Conservation (phyloP, 2,888 invertebrate species). For the Thereva nobilitata region DNA sequence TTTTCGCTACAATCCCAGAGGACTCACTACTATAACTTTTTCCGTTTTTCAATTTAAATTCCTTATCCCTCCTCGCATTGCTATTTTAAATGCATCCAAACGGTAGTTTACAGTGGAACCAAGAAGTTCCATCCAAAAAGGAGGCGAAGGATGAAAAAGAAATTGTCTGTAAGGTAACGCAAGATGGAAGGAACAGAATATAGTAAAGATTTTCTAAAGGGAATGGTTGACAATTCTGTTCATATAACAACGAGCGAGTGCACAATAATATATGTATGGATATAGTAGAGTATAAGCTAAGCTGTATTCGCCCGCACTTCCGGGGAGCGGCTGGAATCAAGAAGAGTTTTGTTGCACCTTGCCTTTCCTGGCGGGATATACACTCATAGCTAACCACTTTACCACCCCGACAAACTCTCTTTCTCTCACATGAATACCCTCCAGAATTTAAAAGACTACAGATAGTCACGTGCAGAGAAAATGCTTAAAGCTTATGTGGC, state of each 20-base stretch:
- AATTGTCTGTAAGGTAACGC: background rate
- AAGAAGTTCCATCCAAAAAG: background rate
- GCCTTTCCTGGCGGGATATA: slow-evolving; percentile 2
- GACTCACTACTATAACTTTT: background rate
- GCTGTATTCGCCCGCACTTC: slow-evolving; percentile 23
- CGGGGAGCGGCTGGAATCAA: slow-evolving; percentile 5
- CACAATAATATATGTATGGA: too few species aligned
- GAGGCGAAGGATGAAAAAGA: background rate
- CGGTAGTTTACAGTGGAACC: slow-evolving; percentile 2
- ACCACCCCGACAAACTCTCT: background rate
- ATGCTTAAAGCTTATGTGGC: slow-evolving; percentile 30
- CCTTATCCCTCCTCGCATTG: slow-evolving; percentile 21
- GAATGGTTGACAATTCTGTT: too few species aligned
- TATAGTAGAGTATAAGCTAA: slow-evolving; percentile 8
- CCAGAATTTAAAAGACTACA: background rate
- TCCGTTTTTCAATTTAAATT: slow-evolving; percentile 30
- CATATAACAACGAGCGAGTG: too few species aligned
- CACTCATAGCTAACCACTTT: slow-evolving; percentile 9
- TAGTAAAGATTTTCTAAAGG: background rate
- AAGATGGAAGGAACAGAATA: background rate
- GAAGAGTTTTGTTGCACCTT: slow-evolving; percentile 27
- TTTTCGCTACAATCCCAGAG: too few species aligned
- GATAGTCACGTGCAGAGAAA: slow-evolving; percentile 24
- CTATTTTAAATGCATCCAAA: slow-evolving; percentile 14
- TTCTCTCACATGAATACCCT: too few species aligned